Evolutionary conservation across 1,140 invertebrate genomes (phyloP).

Genomic region (Macrocentrus cingulum): DNA sequence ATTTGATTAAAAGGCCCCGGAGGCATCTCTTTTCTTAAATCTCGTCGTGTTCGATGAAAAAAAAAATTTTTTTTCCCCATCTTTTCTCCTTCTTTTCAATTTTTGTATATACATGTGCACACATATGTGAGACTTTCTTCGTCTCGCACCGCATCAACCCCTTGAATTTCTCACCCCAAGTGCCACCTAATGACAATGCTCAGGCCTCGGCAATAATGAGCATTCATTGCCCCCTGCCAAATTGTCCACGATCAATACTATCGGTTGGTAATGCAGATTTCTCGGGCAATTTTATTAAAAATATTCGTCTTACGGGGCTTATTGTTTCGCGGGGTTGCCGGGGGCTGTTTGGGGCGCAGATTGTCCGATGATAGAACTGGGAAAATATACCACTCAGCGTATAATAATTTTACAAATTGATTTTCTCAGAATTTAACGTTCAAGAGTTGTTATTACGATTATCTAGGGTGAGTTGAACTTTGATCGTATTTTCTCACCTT

Average conservation of each 20-base stretch:
- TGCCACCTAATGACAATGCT: conserved; percentile 2
- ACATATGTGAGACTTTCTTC: not conserved
- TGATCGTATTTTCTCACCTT: too few species aligned
- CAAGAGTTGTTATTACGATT: conserved; percentile 16
- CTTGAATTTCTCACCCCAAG: not conserved
- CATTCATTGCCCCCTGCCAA: not conserved
- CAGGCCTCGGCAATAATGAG: too few species aligned
- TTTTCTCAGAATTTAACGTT: conserved; percentile 16
- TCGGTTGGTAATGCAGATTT: too few species aligned
- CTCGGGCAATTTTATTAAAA: too few species aligned
- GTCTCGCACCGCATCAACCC: not conserved
- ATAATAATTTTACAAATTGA: conserved; percentile 14
- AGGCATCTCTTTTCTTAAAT: conserved; percentile 38
- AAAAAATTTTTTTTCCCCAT: conserved; percentile 1
- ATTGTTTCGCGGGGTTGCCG: too few species aligned
- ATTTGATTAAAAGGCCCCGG: conserved; percentile 52
- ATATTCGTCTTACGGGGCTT: too few species aligned
- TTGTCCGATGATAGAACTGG: not conserved
- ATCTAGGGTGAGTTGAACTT: too few species aligned
- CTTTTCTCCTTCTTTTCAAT: conserved; percentile 15
- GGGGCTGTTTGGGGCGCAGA: too few species aligned
- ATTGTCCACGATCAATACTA: conserved; percentile 1
- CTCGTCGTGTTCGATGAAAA: conserved; percentile 2
- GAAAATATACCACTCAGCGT: not conserved
- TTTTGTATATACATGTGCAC: conserved; percentile 6